Conservation (phyloP, 2,113 vertebrate genomes). For the Eubucco bourcierii region DNA sequence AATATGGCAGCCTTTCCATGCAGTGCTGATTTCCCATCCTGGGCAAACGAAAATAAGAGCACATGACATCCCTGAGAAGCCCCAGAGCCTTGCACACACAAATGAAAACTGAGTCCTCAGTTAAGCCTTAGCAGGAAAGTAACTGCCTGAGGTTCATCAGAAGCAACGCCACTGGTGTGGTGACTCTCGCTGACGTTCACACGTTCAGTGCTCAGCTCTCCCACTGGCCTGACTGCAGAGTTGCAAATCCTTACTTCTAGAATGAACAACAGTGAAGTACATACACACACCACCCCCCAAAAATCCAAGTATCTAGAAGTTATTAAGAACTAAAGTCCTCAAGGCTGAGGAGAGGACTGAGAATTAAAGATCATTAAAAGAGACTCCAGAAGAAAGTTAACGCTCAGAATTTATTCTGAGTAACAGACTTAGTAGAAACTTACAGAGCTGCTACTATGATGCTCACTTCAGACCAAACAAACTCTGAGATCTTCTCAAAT, state of each 20-base stretch:
- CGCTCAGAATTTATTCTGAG: not conserved
- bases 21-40: not conserved
- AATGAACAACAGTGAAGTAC: not conserved
- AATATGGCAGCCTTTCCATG: conserved; percentile 1
- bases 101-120: conserved; percentile 13
- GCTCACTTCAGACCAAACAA: not conserved
- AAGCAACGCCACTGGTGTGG: not conserved
- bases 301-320: not conserved
- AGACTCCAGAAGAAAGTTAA: not conserved
- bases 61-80: not conserved
- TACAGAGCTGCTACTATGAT: not conserved
- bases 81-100: conserved; percentile 4
- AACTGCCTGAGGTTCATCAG: not conserved
- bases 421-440: not conserved
- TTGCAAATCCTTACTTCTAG: not conserved
- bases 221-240: not conserved
- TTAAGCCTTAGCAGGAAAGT: not conserved
- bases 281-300: not conserved
- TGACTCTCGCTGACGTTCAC: fast-evolving
- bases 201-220: not conserved
- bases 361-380: not conserved
- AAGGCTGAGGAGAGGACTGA: not conserved
- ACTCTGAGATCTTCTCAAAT: not conserved
- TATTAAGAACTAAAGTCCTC: not conserved
- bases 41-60: conserved; percentile 48